Percentiles rank a stretch among this genome's conserved stretches.
Evolutionary conservation across 2,113 vertebrate species (phyloP).

Genomic region (Thryonomys swinderianus): DNA sequence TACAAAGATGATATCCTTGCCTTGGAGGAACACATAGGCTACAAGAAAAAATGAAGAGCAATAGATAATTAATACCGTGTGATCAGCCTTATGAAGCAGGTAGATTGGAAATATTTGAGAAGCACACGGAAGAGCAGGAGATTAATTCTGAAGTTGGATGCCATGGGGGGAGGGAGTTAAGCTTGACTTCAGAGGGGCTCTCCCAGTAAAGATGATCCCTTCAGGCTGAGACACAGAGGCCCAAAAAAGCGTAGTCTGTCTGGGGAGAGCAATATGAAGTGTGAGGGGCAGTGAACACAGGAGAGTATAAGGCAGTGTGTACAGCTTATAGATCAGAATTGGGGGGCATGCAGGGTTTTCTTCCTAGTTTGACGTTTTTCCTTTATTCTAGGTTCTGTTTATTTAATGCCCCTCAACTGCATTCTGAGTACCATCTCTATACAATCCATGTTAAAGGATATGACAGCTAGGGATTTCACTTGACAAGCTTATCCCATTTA

Average conservation of each 20-base stretch:
- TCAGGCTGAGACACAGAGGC: not conserved
- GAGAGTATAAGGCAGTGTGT: not conserved
- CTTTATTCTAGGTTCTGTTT: not conserved
- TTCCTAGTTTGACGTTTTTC: not conserved
- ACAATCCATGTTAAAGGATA: not conserved
- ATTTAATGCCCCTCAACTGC: not conserved
- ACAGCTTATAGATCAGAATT: not conserved
- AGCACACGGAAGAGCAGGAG: too few relatives aligned
- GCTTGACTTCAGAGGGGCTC: not conserved
- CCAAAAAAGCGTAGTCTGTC: not conserved
- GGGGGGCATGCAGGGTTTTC: not conserved
- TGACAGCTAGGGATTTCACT: not conserved
- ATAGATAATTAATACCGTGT: not conserved
- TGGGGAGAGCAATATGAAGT: not conserved
- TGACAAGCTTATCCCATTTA: not conserved
- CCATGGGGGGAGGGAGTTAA: not conserved
- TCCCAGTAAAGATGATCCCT: not conserved
- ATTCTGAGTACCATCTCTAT: not conserved
- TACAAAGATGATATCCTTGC: not conserved
- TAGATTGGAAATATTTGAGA: not conserved
- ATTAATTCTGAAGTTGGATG: not conserved
- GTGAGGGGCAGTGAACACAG: not conserved
- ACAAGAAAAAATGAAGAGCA: not conserved
- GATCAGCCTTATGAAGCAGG: not conserved
- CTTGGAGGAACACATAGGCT: not conserved